These are phyloP conservation scores for Baronia brevicornis DNA, from an alignment of 2,888 invertebrate genomes.

Conservation along the genomic window DNA sequence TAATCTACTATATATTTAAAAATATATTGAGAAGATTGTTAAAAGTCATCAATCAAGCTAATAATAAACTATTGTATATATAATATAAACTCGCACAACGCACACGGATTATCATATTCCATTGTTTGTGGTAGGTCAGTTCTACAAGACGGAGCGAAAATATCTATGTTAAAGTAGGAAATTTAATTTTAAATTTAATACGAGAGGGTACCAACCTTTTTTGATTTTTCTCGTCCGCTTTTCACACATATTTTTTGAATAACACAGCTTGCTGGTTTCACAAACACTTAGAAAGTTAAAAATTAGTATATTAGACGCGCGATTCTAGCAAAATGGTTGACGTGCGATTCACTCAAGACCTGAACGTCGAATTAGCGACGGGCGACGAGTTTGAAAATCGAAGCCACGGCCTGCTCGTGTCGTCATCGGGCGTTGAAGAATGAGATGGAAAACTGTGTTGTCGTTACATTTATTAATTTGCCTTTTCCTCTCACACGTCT, in stretches of 20 bases:
- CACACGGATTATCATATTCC: too few species aligned
- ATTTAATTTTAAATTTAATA: background rate
- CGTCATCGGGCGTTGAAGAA: constrained; percentile 6
- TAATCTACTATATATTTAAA: too few species aligned
- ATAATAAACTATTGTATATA: too few species aligned
- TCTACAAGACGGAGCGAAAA: background rate
- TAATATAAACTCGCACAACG: too few species aligned
- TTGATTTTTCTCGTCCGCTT: constrained; percentile 13
- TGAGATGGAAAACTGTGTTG: constrained; percentile 14
- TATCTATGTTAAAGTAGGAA: background rate
- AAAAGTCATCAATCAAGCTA: too few species aligned
- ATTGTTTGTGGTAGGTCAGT: constrained; percentile 15
- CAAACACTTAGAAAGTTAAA: constrained; percentile 10
- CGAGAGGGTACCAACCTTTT: constrained; percentile 9
- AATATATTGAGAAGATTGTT: too few species aligned
- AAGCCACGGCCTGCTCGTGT: constrained; percentile 5
- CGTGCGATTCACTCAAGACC: constrained; percentile 10
- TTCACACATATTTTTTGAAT: constrained; percentile 15
- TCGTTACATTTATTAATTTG: too few species aligned
- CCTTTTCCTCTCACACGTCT: too few species aligned
- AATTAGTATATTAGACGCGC: background rate
- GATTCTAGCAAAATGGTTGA: background rate
- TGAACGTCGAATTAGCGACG: constrained; percentile 11
- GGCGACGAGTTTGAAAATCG: constrained; percentile 13
- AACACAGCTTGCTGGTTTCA: constrained; percentile 14